Evolutionary conservation across 2,888 invertebrate species (phyloP), one percentile per base, ranked within the genome.

Genomic region (Bombylius major): DNA sequence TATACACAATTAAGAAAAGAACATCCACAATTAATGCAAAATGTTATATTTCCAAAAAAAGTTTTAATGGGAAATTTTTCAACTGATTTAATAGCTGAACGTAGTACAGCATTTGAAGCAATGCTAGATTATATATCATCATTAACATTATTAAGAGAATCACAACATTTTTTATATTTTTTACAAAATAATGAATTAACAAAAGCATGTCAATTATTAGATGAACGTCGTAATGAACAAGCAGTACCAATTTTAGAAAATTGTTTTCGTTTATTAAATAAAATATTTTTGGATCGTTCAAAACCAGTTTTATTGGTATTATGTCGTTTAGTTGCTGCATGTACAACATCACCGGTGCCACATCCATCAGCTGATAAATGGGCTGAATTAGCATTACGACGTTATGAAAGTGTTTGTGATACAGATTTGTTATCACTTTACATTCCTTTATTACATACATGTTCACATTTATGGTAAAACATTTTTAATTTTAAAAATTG

Each of bases 381-480:
- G 82, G 84, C 84, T 1, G 80, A 81, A 58, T 73, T 84, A 1
- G 85, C 86, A 0, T 69, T 87, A n/a, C 78, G 79, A 64, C 77
- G 87, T 53, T 87, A 82, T 62, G 84, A 87, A 61, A 83, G 81
- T 4, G 81, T 87, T 60, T 82, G 84, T 65, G 87, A 87, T 68
- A 80, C 81, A 13, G 86, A 87, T 65, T 70, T 86, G 47, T 70
- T 87, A 53, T 77, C 81, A 49, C 76, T 86, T 45, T 87, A 87
- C 65, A 75, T 84, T 63, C 87, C 87, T 3, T 70, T 87, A 50
- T 63, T 87, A 56, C 81, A 84, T 63, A 78, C 83, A 6, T 85
- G 85, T 64, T 78, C 82, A 48, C 80, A 80, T 64, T 77, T 86
- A 63, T 85, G 83, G 82, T 81, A 45, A 47, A n/a, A 47, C 1